Evolutionary conservation across 2,113 vertebrate genomes (phyloP), one percentile per base, ranked within the genome.

Genomic region (Scartelaos histophorus): DNA sequence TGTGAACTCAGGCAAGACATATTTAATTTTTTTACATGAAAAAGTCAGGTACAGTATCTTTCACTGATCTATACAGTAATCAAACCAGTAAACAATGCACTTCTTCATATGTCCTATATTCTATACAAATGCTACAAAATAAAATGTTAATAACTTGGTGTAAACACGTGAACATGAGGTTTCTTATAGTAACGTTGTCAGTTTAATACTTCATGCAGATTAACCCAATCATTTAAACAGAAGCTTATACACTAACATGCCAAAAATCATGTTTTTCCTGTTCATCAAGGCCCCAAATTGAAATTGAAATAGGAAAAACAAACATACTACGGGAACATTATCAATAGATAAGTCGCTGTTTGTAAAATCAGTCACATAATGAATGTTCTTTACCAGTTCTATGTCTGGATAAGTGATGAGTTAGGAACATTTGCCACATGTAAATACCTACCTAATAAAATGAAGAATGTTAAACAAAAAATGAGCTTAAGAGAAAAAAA

Each of bases 121-220:
- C 19, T 64, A 38, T 35, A 64, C 29, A 38, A 64, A 64, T 38
- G 29, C 29, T n/a, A 64, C 61, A 64, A n/a, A 38, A 17, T 6
- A 34, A 64, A 16, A 64, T 12, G 9, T 38, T 38, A 38, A 43
- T 19, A 64, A 35, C 61, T 38, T 11, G 10, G 5, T 64, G 34
- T 43, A 64, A 38, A 64, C 61, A 43, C n/a, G 19, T 43, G 34
- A 64, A 35, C 10, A 43, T 64, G 10, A 64, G 34, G 61, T 64
- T 43, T 7, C 51, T 54, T 54, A 7, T 19, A 54, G 51, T 29
- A 43, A 5, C 16, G 34, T 61, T 34, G 61, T 64, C 34, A 64
- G 34, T 64, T 64, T 19, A 61, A n/a, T 64, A 13, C 34, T 38
- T 64, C 34, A 64, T 64, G 61, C 61, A 64, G 61, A 19, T 64